Conservation (phyloP, 2,797 vertebrate genomes). For the Chanos chanos region DNA sequence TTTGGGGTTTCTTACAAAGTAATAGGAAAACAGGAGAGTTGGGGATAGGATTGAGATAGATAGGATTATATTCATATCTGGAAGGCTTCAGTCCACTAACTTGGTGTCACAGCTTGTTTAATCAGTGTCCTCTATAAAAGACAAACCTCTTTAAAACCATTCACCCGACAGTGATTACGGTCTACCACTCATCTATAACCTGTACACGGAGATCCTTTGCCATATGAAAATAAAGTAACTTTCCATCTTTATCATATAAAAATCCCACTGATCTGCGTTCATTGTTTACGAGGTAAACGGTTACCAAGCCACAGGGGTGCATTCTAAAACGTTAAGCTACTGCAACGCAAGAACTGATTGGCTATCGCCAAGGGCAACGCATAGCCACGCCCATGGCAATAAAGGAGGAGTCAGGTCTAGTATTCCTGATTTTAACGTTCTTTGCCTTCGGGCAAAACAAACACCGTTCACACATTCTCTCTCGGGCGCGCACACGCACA, state of each 20-base stretch:
- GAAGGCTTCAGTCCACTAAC: slow-evolving; percentile 1
- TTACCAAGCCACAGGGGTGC: slow-evolving; percentile 58
- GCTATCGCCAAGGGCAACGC: slow-evolving; percentile 66
- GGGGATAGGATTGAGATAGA: background rate
- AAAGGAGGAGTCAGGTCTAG: slow-evolving; percentile 51
- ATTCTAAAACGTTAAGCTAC: slow-evolving; percentile 68
- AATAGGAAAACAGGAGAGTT: background rate
- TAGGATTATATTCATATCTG: slow-evolving; percentile 1
- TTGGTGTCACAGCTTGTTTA: slow-evolving; percentile 56
- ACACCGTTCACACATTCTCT: slow-evolving; percentile 14
- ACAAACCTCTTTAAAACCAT: slow-evolving; percentile 22
- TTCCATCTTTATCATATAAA: slow-evolving; percentile 35
- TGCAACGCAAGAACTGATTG: slow-evolving; percentile 82
- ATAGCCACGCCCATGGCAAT: slow-evolving; percentile 60
- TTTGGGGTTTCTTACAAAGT: no score
- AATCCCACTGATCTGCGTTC: slow-evolving; percentile 15
- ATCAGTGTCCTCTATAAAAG: slow-evolving; percentile 38
- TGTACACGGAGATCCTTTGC: slow-evolving; percentile 45
- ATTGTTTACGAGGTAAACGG: slow-evolving; percentile 45
- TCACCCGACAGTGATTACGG: slow-evolving; percentile 56
- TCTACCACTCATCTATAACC: slow-evolving; percentile 46
- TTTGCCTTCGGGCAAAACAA: background rate
- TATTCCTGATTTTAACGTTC: background rate
- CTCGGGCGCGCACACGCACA: slow-evolving; percentile 5
- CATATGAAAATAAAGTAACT: slow-evolving; percentile 66